Base-by-base conservation (phyloP, 2,888 invertebrate genomes). In the Gasteruption jaculator region DNA sequence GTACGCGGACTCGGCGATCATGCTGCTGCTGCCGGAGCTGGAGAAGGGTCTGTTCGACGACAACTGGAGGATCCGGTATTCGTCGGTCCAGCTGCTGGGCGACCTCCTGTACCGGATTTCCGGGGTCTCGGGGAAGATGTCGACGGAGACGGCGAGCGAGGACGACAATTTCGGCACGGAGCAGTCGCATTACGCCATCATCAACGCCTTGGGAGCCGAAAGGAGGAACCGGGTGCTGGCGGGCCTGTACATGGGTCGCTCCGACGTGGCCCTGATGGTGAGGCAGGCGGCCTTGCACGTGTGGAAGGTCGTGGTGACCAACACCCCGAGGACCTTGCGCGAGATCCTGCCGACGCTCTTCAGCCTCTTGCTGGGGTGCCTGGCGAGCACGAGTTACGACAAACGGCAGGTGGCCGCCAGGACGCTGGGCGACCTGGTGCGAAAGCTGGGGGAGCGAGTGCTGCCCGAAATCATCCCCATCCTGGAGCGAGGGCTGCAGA, bases 101-200 rank as follows among this genome's bases (percentile, higher is more conserved):
- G 99, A 99, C 71, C 75, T 99, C 34, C 74, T 99, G 16, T 99
- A 96, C 72, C 85, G 93, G 46, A 91, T 99, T 52, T 95, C 96
- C 2, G 97, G 95, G 35, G 96, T 99, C 1, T 89, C 94, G 19
- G 97, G 97, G 38, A 99, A 99, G 75, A 97, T 97, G 95, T 93
- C 93, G 22, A 97, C 97, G 0, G 95, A 96, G 73, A 95, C 94
- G 0, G 94, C 94, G 1, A 91, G 89, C 52, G 97, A 99, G 70
- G 99, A 99, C 68, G 99, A 99, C 67, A 99, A 97, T 72, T 96
- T 99, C 71, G 99, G 97, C 45, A 97, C 97, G 0, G 95, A 95
- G 67, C 91, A 90, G 65, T 93, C 93, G 1, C 93, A 94, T 63
- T 78, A 83, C 67, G 91, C 93, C 1, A 96, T 97, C 50, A 87